Conservation (phyloP, 2,888 invertebrate genomes). For the Erpobdella octoculata region DNA sequence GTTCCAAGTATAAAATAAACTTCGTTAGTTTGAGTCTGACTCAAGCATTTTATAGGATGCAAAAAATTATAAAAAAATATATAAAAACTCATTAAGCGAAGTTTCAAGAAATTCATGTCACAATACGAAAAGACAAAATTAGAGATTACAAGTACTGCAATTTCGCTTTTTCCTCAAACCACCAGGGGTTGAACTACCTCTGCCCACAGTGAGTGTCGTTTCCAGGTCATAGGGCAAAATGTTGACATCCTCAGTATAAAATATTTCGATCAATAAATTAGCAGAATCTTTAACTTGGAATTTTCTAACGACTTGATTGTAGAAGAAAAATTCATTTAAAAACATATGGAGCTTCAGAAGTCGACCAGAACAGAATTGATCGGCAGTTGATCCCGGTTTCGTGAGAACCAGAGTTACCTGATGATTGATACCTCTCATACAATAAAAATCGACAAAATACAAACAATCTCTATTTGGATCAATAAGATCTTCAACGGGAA, state of each 20-base stretch:
- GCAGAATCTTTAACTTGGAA: neutral
- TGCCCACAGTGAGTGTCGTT: neutral
- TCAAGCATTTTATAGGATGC: no score
- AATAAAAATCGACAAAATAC: conserved; percentile 30
- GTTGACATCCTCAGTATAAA: conserved; percentile 27
- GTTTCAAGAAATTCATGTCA: no score
- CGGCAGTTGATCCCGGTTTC: conserved; percentile 15
- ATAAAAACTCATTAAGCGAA: no score
- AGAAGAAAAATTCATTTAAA: conserved; percentile 19
- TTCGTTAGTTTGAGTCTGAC: no score
- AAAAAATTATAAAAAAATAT: no score
- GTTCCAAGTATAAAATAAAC: no score
- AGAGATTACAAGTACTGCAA: conserved; percentile 17
- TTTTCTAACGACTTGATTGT: neutral
- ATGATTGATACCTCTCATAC: conserved; percentile 24
- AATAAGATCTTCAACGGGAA: neutral
- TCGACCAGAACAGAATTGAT: conserved; percentile 19
- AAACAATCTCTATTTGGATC: conserved; percentile 9
- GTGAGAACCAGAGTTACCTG: conserved; percentile 32
- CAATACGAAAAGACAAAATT: neutral
- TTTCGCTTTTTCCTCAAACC: conserved; percentile 16
- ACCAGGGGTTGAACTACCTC: conserved; percentile 23
- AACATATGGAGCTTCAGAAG: neutral
- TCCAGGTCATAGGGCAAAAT: neutral
- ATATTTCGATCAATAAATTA: conserved; percentile 22